These are phyloP conservation scores for Drosophila sp. DNA, from an alignment of 1,140 invertebrate genomes.

Conservation along the genomic window DNA sequence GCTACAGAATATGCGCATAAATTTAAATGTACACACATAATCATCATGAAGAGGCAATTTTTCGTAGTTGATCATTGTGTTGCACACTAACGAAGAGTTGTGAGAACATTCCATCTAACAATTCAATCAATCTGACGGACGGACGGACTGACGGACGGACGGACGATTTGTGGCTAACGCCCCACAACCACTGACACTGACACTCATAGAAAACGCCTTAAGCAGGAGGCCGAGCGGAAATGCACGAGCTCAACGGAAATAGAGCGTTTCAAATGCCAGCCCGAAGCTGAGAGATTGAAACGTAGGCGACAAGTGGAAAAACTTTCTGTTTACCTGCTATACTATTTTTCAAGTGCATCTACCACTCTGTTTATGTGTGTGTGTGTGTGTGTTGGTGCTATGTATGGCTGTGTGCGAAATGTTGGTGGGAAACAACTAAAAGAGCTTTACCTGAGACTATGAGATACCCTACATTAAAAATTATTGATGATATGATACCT, in stretches of 20 bases:
- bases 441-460: too few relatives aligned
- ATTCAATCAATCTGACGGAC: slow-evolving; percentile 74
- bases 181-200: slow-evolving; percentile 33
- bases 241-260: slow-evolving; percentile 68
- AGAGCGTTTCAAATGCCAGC: slow-evolving; percentile 54
- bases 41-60: slow-evolving; percentile 58
- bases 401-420: too few relatives aligned
- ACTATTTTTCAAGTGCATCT: slow-evolving; percentile 23
- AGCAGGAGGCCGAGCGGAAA: slow-evolving; percentile 52
- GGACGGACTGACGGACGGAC: slow-evolving; percentile 54
- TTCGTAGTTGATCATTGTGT: slow-evolving; percentile 1
- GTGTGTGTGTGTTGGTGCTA: background rate
- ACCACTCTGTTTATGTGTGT: slow-evolving; percentile 26
- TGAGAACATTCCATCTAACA: slow-evolving; percentile 52
- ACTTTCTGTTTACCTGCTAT: slow-evolving; percentile 51
- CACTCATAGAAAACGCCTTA: slow-evolving; percentile 44
- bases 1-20: slow-evolving; percentile 57
- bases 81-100: background rate
- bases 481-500: too few relatives aligned
- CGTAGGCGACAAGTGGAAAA: slow-evolving; percentile 56
- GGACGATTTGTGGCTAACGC: slow-evolving; percentile 67
- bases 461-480: too few relatives aligned
- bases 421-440: too few relatives aligned
- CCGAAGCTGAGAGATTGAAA: slow-evolving; percentile 14
- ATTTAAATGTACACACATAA: slow-evolving; percentile 51